Evolutionary conservation across 2,113 vertebrate genomes (phyloP).

Genomic region (Hyperoodon ampullatus): DNA sequence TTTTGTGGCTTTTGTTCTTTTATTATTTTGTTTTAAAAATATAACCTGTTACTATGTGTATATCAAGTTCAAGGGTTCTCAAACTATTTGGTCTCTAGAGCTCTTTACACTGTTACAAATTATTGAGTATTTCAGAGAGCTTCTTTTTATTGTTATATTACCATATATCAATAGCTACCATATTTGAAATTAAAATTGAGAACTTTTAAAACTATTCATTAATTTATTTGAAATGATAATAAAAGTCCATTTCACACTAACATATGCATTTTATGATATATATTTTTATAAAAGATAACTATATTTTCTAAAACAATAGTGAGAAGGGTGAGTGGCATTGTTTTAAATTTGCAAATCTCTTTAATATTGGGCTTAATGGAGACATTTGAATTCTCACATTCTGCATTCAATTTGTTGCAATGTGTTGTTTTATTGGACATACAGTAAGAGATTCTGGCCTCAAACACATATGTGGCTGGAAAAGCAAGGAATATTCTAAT

Average conservation of each 20-base stretch:
- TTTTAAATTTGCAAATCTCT: slow-evolving; percentile 34
- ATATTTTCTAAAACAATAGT: not conserved
- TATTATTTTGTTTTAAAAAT: not conserved
- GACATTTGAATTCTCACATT: not conserved
- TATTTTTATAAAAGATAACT: not conserved
- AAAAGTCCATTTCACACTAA: not conserved
- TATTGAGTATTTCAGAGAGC: not conserved
- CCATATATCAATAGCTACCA: not conserved
- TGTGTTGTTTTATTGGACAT: not conserved
- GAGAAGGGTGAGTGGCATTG: not conserved
- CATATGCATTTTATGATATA: not conserved
- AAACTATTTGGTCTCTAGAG: not conserved
- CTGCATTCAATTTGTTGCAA: not conserved
- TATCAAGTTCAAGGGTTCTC: not conserved
- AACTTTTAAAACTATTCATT: not conserved
- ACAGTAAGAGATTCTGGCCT: not conserved
- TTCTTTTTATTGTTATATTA: not conserved
- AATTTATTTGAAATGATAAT: not conserved
- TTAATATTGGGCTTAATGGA: not conserved
- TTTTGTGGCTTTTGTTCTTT: not conserved
- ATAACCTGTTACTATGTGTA: not conserved
- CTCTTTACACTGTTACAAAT: slow-evolving; percentile 17
- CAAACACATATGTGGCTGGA: not conserved
- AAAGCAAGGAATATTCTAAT: not conserved
- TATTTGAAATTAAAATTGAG: not conserved